phyloP scores from a whole-genome alignment of 2,113 vertebrate genomes.

The Amphiprion percula region DNA sequence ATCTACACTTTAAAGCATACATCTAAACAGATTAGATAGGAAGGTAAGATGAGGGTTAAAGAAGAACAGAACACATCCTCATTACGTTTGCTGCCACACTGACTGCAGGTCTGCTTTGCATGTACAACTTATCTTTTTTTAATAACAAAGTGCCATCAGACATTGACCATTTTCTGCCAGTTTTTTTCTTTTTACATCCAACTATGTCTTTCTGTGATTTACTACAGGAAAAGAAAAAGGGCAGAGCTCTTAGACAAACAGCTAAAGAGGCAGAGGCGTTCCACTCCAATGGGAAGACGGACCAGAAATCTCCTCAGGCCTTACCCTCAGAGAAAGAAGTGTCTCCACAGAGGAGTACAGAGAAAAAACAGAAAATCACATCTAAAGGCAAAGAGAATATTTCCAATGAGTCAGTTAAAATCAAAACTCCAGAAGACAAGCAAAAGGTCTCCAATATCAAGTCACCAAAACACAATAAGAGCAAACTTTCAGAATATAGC shows the following conservation, averaged over 20 bases:
- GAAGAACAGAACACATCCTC: background rate
- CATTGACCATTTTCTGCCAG: background rate
- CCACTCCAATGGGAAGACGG: conserved; percentile 7
- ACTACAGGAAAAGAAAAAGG: conserved; percentile 51
- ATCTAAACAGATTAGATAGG: background rate
- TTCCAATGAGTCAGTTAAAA: conserved; percentile 8
- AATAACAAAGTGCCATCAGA: background rate
- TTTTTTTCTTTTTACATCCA: conserved; percentile 9
- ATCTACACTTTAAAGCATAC: too few relatives aligned
- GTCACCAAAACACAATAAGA: conserved; percentile 31
- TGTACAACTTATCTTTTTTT: background rate
- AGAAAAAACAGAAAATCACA: conserved; percentile 35
- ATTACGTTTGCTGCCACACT: background rate
- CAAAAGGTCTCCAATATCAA: conserved; percentile 13
- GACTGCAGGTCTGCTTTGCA: conserved; percentile 2
- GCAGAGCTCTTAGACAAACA: conserved; percentile 29
- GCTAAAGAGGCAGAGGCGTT: conserved; percentile 44
- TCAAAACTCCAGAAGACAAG: background rate
- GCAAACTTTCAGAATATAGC: conserved; percentile 1
- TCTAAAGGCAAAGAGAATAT: conserved; percentile 64
- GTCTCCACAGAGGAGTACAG: conserved; percentile 16
- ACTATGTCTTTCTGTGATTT: conserved; percentile 33
- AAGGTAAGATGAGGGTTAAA: background rate
- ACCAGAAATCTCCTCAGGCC: conserved; percentile 24
- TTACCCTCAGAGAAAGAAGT: conserved; percentile 52